Evolutionary conservation across 2,888 invertebrate genomes (phyloP).

Genomic region (Beris morrisii): DNA sequence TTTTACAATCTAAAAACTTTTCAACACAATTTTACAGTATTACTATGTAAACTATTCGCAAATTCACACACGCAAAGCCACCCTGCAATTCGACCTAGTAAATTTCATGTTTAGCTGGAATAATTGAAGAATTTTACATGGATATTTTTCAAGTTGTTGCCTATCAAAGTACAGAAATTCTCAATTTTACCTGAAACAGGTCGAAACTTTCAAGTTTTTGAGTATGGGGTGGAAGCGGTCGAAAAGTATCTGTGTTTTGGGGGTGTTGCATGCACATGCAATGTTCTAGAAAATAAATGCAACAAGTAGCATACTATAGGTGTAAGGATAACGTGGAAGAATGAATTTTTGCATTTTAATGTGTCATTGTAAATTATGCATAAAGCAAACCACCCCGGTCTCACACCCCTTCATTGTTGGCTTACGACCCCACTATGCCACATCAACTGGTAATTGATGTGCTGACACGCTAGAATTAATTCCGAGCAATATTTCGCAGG

Average conservation of each 20-base stretch:
- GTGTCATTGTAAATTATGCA: background rate
- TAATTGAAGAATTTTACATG: conserved; percentile 10
- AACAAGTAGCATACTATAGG: conserved; percentile 1
- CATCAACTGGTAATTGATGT: background rate
- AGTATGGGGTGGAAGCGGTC: too few relatives aligned
- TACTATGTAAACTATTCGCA: background rate
- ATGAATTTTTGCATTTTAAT: conserved; percentile 5
- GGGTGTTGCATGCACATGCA: conserved; percentile 1
- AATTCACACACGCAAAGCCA: conserved; percentile 10
- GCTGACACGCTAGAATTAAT: background rate
- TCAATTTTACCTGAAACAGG: background rate
- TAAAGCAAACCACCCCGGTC: background rate
- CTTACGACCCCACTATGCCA: background rate
- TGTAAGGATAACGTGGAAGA: too few relatives aligned
- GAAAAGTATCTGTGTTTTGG: too few relatives aligned
- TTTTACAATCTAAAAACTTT: too few relatives aligned
- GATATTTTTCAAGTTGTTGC: background rate
- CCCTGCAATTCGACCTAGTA: background rate
- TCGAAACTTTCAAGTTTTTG: background rate
- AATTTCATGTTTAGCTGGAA: background rate
- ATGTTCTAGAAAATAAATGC: background rate
- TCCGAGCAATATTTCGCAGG: conserved; percentile 59
- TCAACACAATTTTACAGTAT: too few relatives aligned
- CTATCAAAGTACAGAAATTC: background rate
- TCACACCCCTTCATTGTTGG: background rate